Base-by-base conservation (phyloP, 1,140 invertebrate genomes). In the Drosophila pallidifrons region DNA sequence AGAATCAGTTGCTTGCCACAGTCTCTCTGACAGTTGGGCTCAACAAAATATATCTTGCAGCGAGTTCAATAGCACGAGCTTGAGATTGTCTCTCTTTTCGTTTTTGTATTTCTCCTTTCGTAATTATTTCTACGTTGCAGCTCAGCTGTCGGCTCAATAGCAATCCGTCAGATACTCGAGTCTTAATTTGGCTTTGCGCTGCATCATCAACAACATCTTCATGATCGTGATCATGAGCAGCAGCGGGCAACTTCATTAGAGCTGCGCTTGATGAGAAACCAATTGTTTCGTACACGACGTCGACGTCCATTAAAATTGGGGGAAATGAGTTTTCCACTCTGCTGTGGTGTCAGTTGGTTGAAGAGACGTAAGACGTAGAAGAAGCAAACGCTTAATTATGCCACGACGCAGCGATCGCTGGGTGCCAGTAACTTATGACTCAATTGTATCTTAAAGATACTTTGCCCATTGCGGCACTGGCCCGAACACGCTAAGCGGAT, bases 401-500 rank as follows among this genome's bases (percentile, higher is more conserved):
- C 13, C 51, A 32, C 10, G 49, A 51, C 49, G 35, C 32, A 8
- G 15, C 55, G 16, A 8, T 60, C 30, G 43, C 25, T 45, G 20
- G 57, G n/a, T 38, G 35, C 35, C 60, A 65, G 52, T 46, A 67
- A 71, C 61, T 59, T 64, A 54, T 69, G 69, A 75, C 80, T 72
- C 71, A 79, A 74, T 79, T 76, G 82, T 67, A 87, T 79, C 82
- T 86, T 87, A 80, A 77, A 82, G 80, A 88, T 88, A 88, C 83
- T 88, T 88, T 88, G 85, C 77, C 80, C 77, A 87, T 54, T 74
- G 81, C 68, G 46, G 83, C 83, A 89, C 87, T 88, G 80, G 66
- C 85, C 85, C 78, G 86, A 67, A 75, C 77, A 81, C 83, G 69
- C 74, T 88, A 89, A 89, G 86, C 85, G 85, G 85, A 89, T 89